Base-by-base conservation (phyloP, 1,140 invertebrate species). In the Linepithema humile region DNA sequence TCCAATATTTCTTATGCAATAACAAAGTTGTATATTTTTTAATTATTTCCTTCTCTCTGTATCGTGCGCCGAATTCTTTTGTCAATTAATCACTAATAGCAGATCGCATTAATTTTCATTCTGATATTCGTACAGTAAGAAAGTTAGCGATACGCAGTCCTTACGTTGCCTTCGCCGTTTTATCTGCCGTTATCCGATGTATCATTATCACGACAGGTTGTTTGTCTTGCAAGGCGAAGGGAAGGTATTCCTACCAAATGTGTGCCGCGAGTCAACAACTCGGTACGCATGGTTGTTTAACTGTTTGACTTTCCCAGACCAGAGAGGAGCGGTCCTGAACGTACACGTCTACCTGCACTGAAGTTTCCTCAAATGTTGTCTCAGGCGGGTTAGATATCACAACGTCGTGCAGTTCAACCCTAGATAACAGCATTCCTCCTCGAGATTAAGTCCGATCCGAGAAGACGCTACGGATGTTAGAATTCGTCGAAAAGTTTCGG, bases 291-390 rank as follows among this genome's bases (percentile, higher is more conserved):
- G 89, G 84, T 91, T 93, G 88, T 92, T 93, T 90, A 90, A 93
- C 89, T 94, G 93, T 94, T 94, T 94, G 88, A 94, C 93, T 94
- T 94, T 94, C 94, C 93, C 94, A 94, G 92, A 93, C 88, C 75
- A 80, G 80, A 83, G 85, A 89, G 86, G 85, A 85, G 86, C 89
- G 90, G 85, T 88, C 70, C 86, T 75, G 84, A 12, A 65, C 72
- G 78, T 73, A 64, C 84, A 84, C 90, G 89, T 90, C 90, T 91
- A 91, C 92, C 91, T 93, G 89, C 89, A 75, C 84, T 84, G 82
- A 89, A 88, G 85, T 87, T 89, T 87, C 75, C 84, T 90, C 89
- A 90, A 93, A 93, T 93, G 92, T 94, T 94, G 89, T 93, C 91
- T 91, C 90, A 93, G 88, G 74, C 90, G 90, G 89, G 92, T 92